phyloP scores from a whole-genome alignment of 92 coral and sea anemone species.

The Palythoa grandiflora region DNA sequence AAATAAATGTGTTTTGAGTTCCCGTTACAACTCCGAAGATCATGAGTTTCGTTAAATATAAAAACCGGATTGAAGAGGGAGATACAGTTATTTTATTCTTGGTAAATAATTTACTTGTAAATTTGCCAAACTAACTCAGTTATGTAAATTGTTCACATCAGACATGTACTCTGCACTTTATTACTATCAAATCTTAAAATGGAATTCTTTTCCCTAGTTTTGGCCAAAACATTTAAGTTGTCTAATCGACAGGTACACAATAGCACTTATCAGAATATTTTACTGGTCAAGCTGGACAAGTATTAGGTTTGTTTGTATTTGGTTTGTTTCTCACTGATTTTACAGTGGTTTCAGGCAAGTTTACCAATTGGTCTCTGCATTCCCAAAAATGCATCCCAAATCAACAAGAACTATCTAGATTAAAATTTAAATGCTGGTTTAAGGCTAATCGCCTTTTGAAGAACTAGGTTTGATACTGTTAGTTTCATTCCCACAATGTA shows the following conservation, averaged over 20 bases:
- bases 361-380: too few relatives aligned
- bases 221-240: too few relatives aligned
- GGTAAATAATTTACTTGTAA: slow-evolving; percentile 57
- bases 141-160: too few relatives aligned
- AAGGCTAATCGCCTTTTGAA: background rate
- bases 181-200: too few relatives aligned
- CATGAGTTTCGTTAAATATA: slow-evolving; percentile 90
- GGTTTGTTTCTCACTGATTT: background rate
- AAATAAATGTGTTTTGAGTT: background rate
- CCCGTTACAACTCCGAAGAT: background rate
- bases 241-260: too few relatives aligned
- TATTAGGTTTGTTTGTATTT: background rate
- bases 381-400: too few relatives aligned
- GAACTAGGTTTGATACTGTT: background rate
- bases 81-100: slow-evolving; percentile 89
- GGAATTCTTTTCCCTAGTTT: too few relatives aligned
- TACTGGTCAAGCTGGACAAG: background rate
- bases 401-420: too few relatives aligned
- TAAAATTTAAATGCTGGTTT: background rate
- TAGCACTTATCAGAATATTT: too few relatives aligned
- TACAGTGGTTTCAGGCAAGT: too few relatives aligned
- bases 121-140: background rate
- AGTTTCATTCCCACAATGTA: too few relatives aligned
- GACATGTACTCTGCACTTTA: too few relatives aligned
- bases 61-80: slow-evolving; percentile 81